Base-by-base conservation (phyloP, 1,140 invertebrate genomes). In the Drosophila tropicalis region DNA sequence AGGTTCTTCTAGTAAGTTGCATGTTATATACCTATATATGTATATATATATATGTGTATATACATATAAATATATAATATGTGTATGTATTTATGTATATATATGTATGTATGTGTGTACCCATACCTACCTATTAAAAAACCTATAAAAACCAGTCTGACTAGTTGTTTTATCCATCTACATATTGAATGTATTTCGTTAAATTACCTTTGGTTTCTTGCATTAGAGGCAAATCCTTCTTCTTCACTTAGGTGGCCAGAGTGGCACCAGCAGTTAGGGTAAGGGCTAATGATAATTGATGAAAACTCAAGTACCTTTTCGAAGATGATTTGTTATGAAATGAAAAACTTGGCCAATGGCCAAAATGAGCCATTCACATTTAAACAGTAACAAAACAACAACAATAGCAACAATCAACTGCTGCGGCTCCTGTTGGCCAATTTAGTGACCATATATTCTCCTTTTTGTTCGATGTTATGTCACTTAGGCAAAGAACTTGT, bases 1-100 rank as follows among this genome's bases (percentile, higher is more conserved):
- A 78, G 90, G 91, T 78, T 92, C 91, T 78, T 92, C 91, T 81
- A 92, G 91, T 92, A 84, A 92, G 91, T 92, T 61, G 86, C 66
- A 76, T 86, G 67, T 57, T 76, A 62, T 67, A 69, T 68, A 70
- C 60, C 70, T 12, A 44, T 54, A 64, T 64, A 44, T 60, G 60
- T 41, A n/a, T n/a, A n/a, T n/a, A n/a, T n/a, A n/a, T n/a, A n/a
- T n/a, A n/a, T n/a, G n/a, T n/a, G n/a, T 63, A 57, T 64, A 15
- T 68, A 65, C 62, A 40, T 62, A 22, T 70, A 70, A 44, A 6
- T 67, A 73, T 55, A 58, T 58, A 25, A 17, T 58, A 44, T 15
- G 29, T 63, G 51, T 72, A 70, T 77, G 34, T 56, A 62, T 60
- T 29, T 76, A 44, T 54, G 17, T 56, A n/a, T n/a, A n/a, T n/a